Percentiles rank a stretch among this genome's conserved stretches.
phyloP scores from a whole-genome alignment of 2,888 invertebrate genomes.

The Epirrhoe tristata region DNA sequence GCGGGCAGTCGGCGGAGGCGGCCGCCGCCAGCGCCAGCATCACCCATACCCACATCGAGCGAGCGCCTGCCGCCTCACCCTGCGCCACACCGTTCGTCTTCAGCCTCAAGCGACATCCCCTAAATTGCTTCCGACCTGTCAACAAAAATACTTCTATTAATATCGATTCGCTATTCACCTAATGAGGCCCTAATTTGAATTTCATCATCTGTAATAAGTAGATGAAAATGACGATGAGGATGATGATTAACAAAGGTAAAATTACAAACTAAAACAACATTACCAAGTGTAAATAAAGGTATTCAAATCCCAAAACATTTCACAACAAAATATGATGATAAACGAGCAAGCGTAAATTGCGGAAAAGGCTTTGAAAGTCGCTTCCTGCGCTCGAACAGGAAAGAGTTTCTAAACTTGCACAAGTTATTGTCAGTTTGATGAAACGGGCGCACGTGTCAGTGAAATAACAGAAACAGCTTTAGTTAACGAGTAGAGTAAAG shows the following conservation, averaged over 20 bases:
- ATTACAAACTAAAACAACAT: slow-evolving; percentile 1
- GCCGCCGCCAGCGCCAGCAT: slow-evolving; percentile 77
- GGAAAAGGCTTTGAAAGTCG: slow-evolving; percentile 39
- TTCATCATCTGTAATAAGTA: no score
- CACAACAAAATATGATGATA: slow-evolving; percentile 18
- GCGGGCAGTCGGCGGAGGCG: slow-evolving; percentile 88
- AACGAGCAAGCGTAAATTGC: slow-evolving; percentile 31
- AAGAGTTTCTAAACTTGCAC: slow-evolving; percentile 39
- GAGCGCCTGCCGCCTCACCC: slow-evolving; percentile 78
- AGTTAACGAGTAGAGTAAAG: not conserved
- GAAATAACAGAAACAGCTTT: slow-evolving; percentile 4
- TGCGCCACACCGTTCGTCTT: slow-evolving; percentile 75
- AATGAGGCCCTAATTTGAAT: no score
- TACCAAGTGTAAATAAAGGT: slow-evolving; percentile 1
- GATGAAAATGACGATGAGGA: no score
- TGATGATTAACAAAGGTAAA: not conserved
- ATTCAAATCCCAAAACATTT: slow-evolving; percentile 10
- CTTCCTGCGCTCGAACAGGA: slow-evolving; percentile 37
- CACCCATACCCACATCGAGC: slow-evolving; percentile 83
- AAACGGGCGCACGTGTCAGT: slow-evolving; percentile 37
- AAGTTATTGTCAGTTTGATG: slow-evolving; percentile 46
- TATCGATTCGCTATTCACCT: not conserved
- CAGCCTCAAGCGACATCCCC: slow-evolving; percentile 76
- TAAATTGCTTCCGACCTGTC: slow-evolving; percentile 62
- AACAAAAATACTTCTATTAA: slow-evolving; percentile 43